A percentile compares a stretch with the other conserved stretches of the same genome.
phyloP scores from a whole-genome alignment of 2,888 invertebrate genomes.

The Tholera decimalis region DNA sequence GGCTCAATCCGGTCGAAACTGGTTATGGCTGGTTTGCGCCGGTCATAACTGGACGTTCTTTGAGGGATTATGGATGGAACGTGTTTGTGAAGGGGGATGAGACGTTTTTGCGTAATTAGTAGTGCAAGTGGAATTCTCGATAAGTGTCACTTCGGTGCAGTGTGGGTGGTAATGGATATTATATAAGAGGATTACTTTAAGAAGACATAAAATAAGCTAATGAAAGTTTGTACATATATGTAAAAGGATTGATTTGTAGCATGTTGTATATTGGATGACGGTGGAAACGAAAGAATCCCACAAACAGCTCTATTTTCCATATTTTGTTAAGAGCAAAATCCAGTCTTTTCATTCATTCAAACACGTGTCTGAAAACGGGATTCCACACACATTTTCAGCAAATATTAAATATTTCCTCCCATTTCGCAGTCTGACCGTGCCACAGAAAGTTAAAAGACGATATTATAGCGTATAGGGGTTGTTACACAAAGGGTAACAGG shows the following conservation, averaged over 20 bases:
- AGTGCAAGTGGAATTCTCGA: constrained; percentile 77
- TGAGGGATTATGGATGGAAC: constrained; percentile 84
- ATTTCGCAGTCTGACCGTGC: constrained; percentile 68
- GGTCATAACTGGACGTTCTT: constrained; percentile 87
- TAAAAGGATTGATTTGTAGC: too few species aligned
- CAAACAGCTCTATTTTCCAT: too few species aligned
- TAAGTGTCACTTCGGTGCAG: constrained; percentile 70
- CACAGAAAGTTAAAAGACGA: constrained; percentile 72
- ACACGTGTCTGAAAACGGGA: constrained; percentile 28
- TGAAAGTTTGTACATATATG: neutral
- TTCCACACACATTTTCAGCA: constrained; percentile 29
- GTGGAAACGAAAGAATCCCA: neutral
- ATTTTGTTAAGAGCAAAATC: too few species aligned
- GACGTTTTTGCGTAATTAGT: constrained; percentile 90
- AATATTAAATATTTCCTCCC: constrained; percentile 33
- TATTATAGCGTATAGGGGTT: constrained; percentile 80
- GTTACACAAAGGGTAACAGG: constrained; percentile 75
- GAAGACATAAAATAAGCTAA: constrained; percentile 23
- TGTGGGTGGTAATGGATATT: constrained; percentile 47
- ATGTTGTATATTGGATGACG: too few species aligned
- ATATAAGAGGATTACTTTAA: constrained; percentile 54
- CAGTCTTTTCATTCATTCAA: constrained; percentile 28
- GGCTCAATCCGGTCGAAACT: constrained; percentile 61
- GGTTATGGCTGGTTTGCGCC: constrained; percentile 66
- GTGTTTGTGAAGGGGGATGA: constrained; percentile 81